Evolutionary conservation across 2,888 invertebrate species (phyloP), one percentile per base, ranked within the genome.

Genomic region (Timema cristinae): DNA sequence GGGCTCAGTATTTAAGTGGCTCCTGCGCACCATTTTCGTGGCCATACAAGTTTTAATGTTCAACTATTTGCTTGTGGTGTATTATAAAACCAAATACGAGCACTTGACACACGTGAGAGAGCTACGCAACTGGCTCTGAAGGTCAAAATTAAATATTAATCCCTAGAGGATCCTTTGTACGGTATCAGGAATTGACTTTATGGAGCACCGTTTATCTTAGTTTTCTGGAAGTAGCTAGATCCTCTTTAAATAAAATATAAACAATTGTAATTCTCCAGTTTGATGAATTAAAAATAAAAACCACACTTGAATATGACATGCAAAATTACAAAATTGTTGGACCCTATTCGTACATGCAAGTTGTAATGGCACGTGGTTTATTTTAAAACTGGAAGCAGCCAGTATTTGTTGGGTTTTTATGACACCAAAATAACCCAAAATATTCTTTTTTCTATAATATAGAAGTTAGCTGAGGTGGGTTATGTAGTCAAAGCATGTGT

Each of bases 281-380:
- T 59, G 15, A 59, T 59, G 59, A 59, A 59, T 13, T 13, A 8
- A 13, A 59, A 59, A 32, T 59, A 6, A 11, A 59, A 9, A n/a
- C 7, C 6, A n/a, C 59, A 16, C 0, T 59, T 16, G n/a, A 59
- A 59, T 59, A 59, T 13, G 9, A 59, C 9, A 32, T 10, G 15
- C 10, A n/a, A 59, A 13, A 59, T 16, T 0, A 59, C 32, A 1
- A 5, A 7, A 32, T 59, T 5, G 59, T 59, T 32, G n/a, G 59
- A 8, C n/a, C 59, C 32, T 11, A 16, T 59, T 59, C 59, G 15
- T 59, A 59, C 9, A 59, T n/a, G n/a, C 59, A 59, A 32, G 59
- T 59, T 59, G 59, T 59, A 59, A 59, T 59, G n/a, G n/a, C 5
- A 16, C 9, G n/a, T 16, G 59, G 59, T 59, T 59, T 59, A 32